Conservation (phyloP, 2,888 invertebrate genomes). For the Copidosoma aretas region DNA sequence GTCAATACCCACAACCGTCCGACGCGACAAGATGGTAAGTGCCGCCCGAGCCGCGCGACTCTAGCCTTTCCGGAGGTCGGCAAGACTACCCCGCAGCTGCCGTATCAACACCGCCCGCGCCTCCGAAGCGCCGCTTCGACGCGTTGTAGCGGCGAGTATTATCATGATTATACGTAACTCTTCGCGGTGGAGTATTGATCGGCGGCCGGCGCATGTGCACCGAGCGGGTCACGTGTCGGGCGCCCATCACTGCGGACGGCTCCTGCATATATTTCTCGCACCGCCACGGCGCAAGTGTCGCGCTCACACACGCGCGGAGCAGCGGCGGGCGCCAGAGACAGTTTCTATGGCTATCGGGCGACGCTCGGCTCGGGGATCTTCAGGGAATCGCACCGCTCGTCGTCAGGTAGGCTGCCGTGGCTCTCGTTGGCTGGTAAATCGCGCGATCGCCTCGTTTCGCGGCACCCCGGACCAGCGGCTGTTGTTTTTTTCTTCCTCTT, state of each 20-base stretch:
- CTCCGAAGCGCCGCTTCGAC: not conserved
- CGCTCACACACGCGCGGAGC: too few relatives aligned
- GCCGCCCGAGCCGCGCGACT: not conserved
- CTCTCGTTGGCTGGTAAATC: too few relatives aligned
- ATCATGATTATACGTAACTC: not conserved
- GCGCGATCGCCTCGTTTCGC: too few relatives aligned
- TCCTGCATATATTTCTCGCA: too few relatives aligned
- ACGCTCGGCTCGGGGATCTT: too few relatives aligned
- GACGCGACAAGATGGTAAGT: not conserved
- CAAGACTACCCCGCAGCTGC: slow-evolving; percentile 17
- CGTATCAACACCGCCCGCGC: not conserved
- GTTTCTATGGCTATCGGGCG: too few relatives aligned
- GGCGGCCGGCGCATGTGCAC: slow-evolving; percentile 34
- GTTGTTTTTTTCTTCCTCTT: too few relatives aligned
- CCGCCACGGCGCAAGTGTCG: too few relatives aligned
- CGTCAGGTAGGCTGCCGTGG: too few relatives aligned
- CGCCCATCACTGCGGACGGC: slow-evolving; percentile 22
- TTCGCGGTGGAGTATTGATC: slow-evolving; percentile 30
- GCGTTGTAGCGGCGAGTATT: not conserved
- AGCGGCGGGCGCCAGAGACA: not conserved
- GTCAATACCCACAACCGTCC: too few relatives aligned
- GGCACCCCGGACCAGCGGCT: too few relatives aligned
- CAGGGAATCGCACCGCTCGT: too few relatives aligned
- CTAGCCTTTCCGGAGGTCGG: slow-evolving; percentile 18
- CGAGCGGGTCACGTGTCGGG: slow-evolving; percentile 32